Conservation (phyloP, 2,797 vertebrate species). For the Lates japonicus region DNA sequence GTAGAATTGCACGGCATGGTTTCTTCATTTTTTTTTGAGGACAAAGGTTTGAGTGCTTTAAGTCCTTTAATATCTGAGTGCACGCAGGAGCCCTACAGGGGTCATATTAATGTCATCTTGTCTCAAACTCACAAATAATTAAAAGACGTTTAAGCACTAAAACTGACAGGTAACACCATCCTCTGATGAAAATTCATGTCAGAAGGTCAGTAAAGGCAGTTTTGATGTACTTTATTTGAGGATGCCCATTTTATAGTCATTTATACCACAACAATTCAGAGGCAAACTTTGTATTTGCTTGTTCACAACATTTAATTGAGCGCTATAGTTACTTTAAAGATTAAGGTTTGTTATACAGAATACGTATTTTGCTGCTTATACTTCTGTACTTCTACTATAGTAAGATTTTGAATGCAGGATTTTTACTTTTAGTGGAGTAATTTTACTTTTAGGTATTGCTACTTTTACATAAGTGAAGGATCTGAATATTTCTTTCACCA, state of each 20-base stretch:
- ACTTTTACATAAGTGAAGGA: not conserved
- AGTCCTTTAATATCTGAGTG: slow-evolving; percentile 11
- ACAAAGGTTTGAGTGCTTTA: slow-evolving; percentile 26
- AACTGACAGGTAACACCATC: no score
- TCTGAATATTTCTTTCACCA: not conserved
- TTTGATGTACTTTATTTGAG: not conserved
- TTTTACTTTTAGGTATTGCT: not conserved
- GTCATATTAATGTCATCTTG: not conserved
- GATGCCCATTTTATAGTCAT: not conserved
- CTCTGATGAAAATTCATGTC: not conserved
- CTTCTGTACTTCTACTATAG: not conserved
- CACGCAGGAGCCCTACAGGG: not conserved
- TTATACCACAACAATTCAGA: not conserved
- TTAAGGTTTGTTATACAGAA: no score
- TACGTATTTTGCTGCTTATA: not conserved
- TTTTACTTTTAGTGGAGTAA: not conserved
- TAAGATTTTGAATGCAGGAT: not conserved
- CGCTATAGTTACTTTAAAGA: no score
- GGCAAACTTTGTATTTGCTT: not conserved
- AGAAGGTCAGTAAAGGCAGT: not conserved
- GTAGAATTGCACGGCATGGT: slow-evolving; percentile 54
- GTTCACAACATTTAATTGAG: no score
- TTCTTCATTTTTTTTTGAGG: slow-evolving; percentile 14
- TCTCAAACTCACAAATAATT: not conserved
- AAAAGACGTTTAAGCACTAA: not conserved